Evolutionary conservation across 2,113 vertebrate genomes (phyloP), one percentile per base, ranked within the genome.

Genomic region (Dipodomys merriami): DNA sequence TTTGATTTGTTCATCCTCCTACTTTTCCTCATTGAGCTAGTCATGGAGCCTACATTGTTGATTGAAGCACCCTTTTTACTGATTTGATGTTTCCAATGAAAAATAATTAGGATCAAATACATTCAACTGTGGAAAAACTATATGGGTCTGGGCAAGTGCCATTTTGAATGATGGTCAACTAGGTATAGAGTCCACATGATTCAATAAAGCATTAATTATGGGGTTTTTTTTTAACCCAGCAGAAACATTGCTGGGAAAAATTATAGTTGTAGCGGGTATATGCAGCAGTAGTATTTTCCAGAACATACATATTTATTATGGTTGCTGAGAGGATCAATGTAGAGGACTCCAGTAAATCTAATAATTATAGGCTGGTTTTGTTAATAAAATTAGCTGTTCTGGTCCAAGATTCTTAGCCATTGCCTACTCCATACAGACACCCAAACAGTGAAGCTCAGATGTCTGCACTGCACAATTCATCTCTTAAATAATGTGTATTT

Each of bases 371-470:
- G 86, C 15, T 67, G 79, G 82, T 87, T 96, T 80, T 73, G 64
- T 95, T 98, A 97, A 97, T 96, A 69, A 97, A 97, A 97, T 95
- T 93, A 96, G 95, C 90, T 94, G 44, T 86, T 95, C 79, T 93
- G 68, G 76, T 91, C 64, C 44, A 84, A 95, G 95, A 91, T 85
- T 92, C 53, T 57, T 94, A 95, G 80, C 57, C 90, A 46, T 82
- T 96, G 92, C 83, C 88, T 94, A 25, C 88, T 65, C 83, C 89
- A 29, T 27, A 68, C 25, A 95, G 35, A 87, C 76, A 69, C 82
- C 95, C 95, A 91, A 96, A 95, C 94, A 96, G 92, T 93, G 96
- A 91, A 87, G 15, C 76, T 94, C 68, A 20, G 83, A 96, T 72
- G n/a, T 83, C 65, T 95, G 60, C 84, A 86, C 83, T 90, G 74